Conservation (phyloP, 2,113 vertebrate species). For the Festucalex cinctus region DNA sequence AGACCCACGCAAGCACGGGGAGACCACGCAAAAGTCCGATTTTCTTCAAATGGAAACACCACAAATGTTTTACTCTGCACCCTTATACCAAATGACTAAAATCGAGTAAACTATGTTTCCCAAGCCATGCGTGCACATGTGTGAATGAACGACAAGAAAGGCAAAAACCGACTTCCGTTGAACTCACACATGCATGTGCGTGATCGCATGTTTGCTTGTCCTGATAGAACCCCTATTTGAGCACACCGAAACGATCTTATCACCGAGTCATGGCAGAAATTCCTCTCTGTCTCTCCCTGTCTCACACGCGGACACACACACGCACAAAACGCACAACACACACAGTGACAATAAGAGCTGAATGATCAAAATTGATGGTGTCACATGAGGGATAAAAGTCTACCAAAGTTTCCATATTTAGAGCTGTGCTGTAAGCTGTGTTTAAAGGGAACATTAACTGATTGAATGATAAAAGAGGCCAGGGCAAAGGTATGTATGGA, state of each 20-base stretch:
- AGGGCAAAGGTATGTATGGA: slow-evolving; percentile 62
- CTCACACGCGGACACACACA: slow-evolving; percentile 11
- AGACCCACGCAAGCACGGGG: too few species aligned
- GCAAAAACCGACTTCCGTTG: neutral
- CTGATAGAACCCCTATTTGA: slow-evolving; percentile 62
- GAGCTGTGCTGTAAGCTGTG: neutral
- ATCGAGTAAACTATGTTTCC: neutral
- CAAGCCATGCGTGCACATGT: neutral
- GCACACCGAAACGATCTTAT: slow-evolving; percentile 63
- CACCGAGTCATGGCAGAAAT: slow-evolving; percentile 54
- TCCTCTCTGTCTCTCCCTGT: slow-evolving; percentile 46
- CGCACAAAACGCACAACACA: slow-evolving; percentile 20
- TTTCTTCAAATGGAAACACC: too few species aligned
- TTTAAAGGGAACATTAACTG: slow-evolving; percentile 58
- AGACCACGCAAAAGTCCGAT: too few species aligned
- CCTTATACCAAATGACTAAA: too few species aligned
- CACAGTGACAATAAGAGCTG: slow-evolving; percentile 35
- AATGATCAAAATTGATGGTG: slow-evolving; percentile 35
- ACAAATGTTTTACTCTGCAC: too few species aligned
- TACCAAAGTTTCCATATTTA: neutral
- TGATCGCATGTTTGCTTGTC: slow-evolving; percentile 26
- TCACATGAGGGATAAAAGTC: slow-evolving; percentile 34
- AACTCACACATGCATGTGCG: neutral
- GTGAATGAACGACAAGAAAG: neutral
- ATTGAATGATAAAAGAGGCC: slow-evolving; percentile 62